Percentiles rank a stretch among this genome's conserved stretches.
Evolutionary conservation across 2,797 vertebrate species (phyloP).

Genomic region (Pangasius djambal): DNA sequence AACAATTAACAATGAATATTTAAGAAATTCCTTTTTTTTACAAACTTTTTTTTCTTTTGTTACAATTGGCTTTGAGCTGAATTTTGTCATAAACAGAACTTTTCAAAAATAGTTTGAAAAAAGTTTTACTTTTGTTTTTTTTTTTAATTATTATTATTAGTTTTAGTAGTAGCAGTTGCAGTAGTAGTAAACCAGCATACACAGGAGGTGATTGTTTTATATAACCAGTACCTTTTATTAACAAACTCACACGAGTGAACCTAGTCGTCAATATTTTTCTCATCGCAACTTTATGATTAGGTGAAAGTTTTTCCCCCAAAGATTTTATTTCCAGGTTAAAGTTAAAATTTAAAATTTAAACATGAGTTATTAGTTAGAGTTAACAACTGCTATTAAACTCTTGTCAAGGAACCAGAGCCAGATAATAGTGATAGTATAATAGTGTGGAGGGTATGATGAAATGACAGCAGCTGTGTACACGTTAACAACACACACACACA

Average conservation of each 20-base stretch:
- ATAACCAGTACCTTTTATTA: no score
- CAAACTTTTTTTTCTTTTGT: not conserved
- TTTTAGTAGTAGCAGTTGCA: not conserved
- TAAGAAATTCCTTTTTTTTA: not conserved
- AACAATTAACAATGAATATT: not conserved
- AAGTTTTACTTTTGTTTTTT: no score
- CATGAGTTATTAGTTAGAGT: no score
- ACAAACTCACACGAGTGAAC: not conserved
- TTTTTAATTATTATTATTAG: not conserved
- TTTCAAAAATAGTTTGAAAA: not conserved
- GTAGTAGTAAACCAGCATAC: not conserved
- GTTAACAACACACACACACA: conserved; percentile 67
- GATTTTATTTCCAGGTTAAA: not conserved
- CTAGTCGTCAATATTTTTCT: not conserved
- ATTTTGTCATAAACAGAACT: not conserved
- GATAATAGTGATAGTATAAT: conserved; percentile 11
- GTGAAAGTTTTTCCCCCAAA: not conserved
- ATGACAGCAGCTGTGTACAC: conserved; percentile 82
- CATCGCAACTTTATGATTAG: not conserved
- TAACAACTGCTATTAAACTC: not conserved
- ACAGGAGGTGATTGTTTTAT: not conserved
- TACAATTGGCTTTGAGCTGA: not conserved
- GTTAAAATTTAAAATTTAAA: not conserved
- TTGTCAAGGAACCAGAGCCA: not conserved
- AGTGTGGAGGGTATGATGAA: conserved; percentile 71